Conservation (phyloP, 2,113 vertebrate species). For the Apteryx owenii region DNA sequence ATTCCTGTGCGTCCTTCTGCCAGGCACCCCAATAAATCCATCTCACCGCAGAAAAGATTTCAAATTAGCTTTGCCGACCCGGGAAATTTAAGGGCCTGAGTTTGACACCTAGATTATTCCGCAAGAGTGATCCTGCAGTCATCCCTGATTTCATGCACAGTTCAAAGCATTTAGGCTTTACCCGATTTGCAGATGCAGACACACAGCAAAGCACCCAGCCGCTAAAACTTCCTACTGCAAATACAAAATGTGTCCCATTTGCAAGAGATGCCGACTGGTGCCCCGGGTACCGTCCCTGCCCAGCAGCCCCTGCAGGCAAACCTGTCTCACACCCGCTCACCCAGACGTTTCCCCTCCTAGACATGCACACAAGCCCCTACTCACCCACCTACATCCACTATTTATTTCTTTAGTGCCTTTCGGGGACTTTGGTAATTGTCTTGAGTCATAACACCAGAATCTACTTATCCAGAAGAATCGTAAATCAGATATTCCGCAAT, state of each 20-base stretch:
- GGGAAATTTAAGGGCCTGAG: neutral
- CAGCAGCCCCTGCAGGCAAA: neutral
- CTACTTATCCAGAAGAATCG: conserved; percentile 53
- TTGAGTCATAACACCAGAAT: conserved; percentile 52
- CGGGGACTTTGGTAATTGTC: conserved; percentile 49
- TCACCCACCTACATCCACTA: neutral
- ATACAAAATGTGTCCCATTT: neutral
- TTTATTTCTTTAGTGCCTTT: conserved; percentile 34
- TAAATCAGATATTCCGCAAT: conserved; percentile 26
- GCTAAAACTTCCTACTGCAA: neutral
- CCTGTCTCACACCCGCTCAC: neutral
- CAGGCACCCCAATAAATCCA: neutral
- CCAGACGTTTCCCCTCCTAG: neutral
- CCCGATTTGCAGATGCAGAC: neutral
- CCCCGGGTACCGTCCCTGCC: neutral
- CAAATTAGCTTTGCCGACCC: neutral
- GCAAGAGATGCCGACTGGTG: neutral
- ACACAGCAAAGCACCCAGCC: neutral
- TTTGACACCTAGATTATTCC: neutral
- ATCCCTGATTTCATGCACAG: neutral
- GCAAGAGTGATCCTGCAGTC: neutral
- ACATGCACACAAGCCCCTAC: neutral
- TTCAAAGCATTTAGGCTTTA: neutral
- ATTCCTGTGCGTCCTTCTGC: neutral
- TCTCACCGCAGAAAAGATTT: neutral